Base-by-base conservation (phyloP, 1,140 invertebrate species). In the Eupristina koningsbergeri region DNA sequence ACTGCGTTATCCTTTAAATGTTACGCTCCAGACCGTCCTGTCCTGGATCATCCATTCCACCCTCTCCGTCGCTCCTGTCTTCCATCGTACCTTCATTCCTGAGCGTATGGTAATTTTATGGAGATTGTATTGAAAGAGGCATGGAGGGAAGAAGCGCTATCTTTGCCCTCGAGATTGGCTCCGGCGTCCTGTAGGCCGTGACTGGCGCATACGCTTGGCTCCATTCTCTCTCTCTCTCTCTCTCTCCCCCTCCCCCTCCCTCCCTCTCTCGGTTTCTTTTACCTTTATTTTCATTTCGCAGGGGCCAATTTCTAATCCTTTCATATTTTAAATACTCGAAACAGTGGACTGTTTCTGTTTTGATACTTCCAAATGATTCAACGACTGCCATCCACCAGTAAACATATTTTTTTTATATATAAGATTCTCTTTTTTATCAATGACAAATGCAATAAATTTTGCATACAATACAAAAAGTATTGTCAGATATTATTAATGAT, bases 51-150 rank as follows among this genome's bases (percentile, higher is more conserved):
- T 80, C 84, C 71, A 80, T 47, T 73, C 79, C 74, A 53, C 71
- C 58, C 67, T 41, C 45, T 75, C 73, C 0, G n/a, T 36, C 31
- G 8, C 13, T 74, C n/a, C 31, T 26, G 78, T 22, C n/a, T 79
- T 69, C 39, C 19, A 39, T 64, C 64, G 58, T 83, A 73, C 36
- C 50, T 83, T 80, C 71, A 64, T 53, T 88, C 87, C 89, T 91
- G 91, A 92, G 91, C 90, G 90, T 91, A 92, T 92, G 91, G 88
- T 91, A 92, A 92, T 92, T 88, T 85, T 91, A 92, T 91, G 91
- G 90, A 91, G 89, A 92, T 92, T 91, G 90, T 89, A 89, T 88
- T 88, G 88, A 88, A 87, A 89, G 90, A 89, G 87, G 88, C 89
- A 88, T 87, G 73, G 78, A 80, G 64, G 80, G 58, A 76, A 82